Conservation (phyloP, 1,140 invertebrate species). For the Philopotamus ludificatus region DNA sequence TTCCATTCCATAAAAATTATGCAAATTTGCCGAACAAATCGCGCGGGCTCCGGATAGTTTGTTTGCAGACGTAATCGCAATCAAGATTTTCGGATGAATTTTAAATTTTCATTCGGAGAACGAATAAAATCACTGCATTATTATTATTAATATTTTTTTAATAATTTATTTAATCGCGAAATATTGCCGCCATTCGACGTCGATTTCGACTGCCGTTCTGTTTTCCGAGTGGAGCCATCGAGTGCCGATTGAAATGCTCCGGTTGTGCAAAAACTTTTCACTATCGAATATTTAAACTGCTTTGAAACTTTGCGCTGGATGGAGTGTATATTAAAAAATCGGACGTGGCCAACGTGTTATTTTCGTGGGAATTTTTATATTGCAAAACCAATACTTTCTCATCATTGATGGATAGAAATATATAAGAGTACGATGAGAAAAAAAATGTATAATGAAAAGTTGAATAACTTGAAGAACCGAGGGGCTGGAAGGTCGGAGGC, state of each 20-base stretch:
- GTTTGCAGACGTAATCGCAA: neutral
- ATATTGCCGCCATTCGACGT: too few relatives aligned
- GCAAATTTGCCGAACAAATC: neutral
- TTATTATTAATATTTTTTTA: too few relatives aligned
- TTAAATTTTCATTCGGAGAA: too few relatives aligned
- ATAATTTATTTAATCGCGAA: too few relatives aligned
- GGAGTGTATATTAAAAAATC: too few relatives aligned
- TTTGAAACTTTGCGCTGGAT: neutral
- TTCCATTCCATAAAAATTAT: neutral
- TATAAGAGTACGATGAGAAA: too few relatives aligned
- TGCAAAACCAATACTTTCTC: too few relatives aligned
- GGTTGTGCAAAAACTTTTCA: conserved; percentile 1
- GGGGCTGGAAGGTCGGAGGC: neutral
- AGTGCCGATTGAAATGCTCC: neutral
- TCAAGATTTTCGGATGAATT: neutral
- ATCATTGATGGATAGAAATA: too few relatives aligned
- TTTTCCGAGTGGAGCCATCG: neutral
- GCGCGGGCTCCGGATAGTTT: neutral
- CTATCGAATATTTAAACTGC: conserved; percentile 1
- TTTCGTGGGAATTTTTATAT: too few relatives aligned
- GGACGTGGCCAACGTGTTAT: too few relatives aligned
- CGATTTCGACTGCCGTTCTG: neutral
- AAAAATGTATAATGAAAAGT: conserved; percentile 25
- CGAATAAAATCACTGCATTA: too few relatives aligned
- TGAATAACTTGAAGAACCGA: neutral